Conservation (phyloP, 2,113 vertebrate species). For the Ciconia maguari region DNA sequence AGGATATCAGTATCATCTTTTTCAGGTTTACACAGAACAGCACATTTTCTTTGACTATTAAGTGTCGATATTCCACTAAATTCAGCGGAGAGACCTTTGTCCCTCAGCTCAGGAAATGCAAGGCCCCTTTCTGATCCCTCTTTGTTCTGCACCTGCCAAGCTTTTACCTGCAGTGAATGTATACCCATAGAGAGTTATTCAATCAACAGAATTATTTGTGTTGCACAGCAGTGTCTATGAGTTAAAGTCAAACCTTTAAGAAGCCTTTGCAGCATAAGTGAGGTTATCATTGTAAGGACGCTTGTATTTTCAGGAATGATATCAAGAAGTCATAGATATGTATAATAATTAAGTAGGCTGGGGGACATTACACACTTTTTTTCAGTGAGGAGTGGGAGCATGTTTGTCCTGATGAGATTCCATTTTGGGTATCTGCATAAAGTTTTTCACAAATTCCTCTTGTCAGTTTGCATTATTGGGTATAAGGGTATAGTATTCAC, state of each 20-base stretch:
- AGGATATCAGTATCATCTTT: background rate
- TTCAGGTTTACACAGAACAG: background rate
- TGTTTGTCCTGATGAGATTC: background rate
- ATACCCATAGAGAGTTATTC: background rate
- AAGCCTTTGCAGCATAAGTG: background rate
- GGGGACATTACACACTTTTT: accelerated
- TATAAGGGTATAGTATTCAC: background rate
- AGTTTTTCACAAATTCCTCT: background rate
- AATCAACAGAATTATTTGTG: background rate
- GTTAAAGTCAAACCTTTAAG: background rate
- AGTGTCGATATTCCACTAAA: background rate
- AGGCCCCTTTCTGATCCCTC: background rate
- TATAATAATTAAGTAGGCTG: background rate
- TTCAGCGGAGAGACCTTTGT: background rate
- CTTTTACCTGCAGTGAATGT: background rate
- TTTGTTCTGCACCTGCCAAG: background rate
- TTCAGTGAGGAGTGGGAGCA: background rate
- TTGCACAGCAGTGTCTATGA: background rate
- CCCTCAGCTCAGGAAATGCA: background rate
- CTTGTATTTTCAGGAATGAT: background rate
- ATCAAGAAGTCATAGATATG: background rate
- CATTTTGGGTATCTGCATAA: background rate
- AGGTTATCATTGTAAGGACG: background rate
- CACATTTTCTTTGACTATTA: background rate
- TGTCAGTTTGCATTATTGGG: background rate